phyloP scores from a whole-genome alignment of 35 echinoderm and acorn worm genomes.

The Heliocidaris tuberculata region DNA sequence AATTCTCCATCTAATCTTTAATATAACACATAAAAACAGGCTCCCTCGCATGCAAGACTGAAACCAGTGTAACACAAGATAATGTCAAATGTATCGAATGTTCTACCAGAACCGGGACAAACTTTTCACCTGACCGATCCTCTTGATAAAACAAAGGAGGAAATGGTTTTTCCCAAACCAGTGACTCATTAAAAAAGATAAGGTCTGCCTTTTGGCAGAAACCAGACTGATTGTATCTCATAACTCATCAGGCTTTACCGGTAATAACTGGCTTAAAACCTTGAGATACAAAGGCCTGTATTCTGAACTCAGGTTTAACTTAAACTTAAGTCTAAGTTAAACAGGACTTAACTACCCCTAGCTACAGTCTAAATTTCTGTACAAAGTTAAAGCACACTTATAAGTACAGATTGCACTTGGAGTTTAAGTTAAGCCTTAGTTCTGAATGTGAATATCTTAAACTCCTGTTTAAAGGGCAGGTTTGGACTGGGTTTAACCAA shows the following conservation, averaged over 20 bases:
- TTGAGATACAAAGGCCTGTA: no score
- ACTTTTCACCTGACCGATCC: neutral
- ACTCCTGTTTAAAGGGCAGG: no score
- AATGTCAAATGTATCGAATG: neutral
- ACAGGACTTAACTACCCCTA: no score
- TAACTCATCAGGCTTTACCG: neutral
- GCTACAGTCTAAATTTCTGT: no score
- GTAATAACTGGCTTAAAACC: neutral
- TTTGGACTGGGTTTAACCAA: no score
- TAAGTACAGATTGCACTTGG: no score
- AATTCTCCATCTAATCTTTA: neutral
- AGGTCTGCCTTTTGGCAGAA: neutral
- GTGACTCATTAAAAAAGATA: neutral
- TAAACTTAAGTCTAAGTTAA: no score
- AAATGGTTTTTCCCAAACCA: neutral
- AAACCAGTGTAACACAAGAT: neutral
- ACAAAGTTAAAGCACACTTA: no score
- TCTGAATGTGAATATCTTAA: no score
- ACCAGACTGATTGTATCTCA: neutral
- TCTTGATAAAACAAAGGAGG: constrained; percentile 1
- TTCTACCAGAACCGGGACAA: neutral
- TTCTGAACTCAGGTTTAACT: no score
- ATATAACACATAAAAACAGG: neutral
- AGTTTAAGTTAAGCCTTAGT: no score
- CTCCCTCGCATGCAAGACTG: neutral